Percentiles rank a stretch among this genome's conserved stretches.
These are phyloP conservation scores for Dipus sagitta DNA, from an alignment of 2,797 vertebrate species.

Conservation along the genomic window DNA sequence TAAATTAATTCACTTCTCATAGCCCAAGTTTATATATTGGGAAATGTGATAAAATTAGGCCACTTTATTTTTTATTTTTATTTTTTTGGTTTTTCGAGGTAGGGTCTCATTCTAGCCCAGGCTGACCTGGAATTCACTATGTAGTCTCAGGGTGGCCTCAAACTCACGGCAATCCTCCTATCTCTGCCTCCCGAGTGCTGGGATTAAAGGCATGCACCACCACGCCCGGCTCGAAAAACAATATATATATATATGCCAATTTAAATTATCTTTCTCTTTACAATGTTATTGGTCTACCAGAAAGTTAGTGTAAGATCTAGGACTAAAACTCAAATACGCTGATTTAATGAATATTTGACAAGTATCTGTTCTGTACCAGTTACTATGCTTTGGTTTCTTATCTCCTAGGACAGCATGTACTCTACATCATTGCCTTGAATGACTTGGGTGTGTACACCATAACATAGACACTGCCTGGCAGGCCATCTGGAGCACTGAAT, in stretches of 20 bases:
- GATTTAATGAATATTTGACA: background rate
- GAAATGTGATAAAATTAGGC: background rate
- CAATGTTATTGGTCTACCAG: slow-evolving; percentile 9
- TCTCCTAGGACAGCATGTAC: background rate
- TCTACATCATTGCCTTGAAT: background rate
- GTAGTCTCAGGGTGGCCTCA: no score
- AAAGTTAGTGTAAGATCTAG: background rate
- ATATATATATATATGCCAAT: background rate
- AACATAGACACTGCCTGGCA: background rate
- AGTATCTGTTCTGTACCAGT: background rate
- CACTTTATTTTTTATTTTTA: background rate
- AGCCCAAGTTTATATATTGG: background rate
- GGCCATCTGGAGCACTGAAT: background rate
- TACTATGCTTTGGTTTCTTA: background rate
- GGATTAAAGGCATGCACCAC: no score
- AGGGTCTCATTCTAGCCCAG: no score
- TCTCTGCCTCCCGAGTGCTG: no score
- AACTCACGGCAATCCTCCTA: no score
- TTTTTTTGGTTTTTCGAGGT: no score
- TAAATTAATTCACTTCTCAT: background rate
- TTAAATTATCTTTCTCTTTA: slow-evolving; percentile 42
- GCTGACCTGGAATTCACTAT: no score
- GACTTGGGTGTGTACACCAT: background rate
- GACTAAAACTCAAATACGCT: background rate
- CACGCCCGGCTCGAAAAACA: no score